These are phyloP conservation scores for Luehdorfia chinensis DNA, from an alignment of 1,140 invertebrate genomes.

Conservation along the genomic window DNA sequence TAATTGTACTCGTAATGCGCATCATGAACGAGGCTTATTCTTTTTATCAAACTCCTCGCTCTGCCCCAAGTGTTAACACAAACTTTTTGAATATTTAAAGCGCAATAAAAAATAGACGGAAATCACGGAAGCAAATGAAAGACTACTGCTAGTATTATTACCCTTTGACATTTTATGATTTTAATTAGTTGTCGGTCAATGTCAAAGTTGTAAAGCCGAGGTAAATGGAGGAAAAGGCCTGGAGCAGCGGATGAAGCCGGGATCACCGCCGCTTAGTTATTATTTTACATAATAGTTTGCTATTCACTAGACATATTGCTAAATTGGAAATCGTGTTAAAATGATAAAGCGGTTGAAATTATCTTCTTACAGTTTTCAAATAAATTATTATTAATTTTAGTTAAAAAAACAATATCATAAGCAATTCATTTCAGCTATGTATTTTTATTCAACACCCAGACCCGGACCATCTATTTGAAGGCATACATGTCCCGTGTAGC, in stretches of 20 bases:
- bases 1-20: constrained; percentile 5
- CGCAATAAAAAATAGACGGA: neutral
- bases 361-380: neutral
- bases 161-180: constrained; percentile 7
- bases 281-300: constrained; percentile 15
- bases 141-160: neutral
- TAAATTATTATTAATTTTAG: neutral
- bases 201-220: constrained; percentile 1
- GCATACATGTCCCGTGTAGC: no score
- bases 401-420: no score
- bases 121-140: neutral
- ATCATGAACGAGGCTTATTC: constrained; percentile 10
- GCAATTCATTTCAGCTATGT: no score
- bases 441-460: no score
- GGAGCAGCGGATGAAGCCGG: neutral
- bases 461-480: no score
- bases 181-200: constrained; percentile 9
- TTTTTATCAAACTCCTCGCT: constrained; percentile 1
- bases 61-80: constrained; percentile 5
- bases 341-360: neutral
- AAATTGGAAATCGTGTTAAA: constrained; percentile 1
- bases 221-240: constrained; percentile 2
- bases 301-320: neutral
- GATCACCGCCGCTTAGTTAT: neutral
- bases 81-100: constrained; percentile 6